Percentiles rank a stretch among this genome's conserved stretches.
Evolutionary conservation across 92 coral and sea anemone genomes (phyloP).

Genomic region (Muricea muricata): DNA sequence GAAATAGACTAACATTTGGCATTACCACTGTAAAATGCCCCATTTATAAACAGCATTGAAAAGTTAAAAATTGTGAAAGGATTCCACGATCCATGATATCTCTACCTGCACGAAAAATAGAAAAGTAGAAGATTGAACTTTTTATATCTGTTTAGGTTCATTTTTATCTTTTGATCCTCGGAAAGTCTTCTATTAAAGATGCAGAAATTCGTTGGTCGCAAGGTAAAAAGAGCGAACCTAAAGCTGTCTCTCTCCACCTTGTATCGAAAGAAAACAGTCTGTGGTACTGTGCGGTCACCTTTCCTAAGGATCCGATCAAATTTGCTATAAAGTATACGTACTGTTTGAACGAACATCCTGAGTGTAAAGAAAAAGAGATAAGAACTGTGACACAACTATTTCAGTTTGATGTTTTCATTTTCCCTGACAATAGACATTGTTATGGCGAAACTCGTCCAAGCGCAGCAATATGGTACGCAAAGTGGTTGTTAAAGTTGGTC

Average conservation of each 20-base stretch:
- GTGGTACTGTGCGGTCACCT: not conserved
- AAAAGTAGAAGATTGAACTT: no score
- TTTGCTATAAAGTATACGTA: not conserved
- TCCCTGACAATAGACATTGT: not conserved
- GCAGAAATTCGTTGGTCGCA: not conserved
- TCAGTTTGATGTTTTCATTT: slow-evolving; percentile 75
- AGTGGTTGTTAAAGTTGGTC: not conserved
- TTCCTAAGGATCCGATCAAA: not conserved
- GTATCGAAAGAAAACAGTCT: not conserved
- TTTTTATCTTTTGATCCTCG: not conserved
- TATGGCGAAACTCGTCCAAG: not conserved
- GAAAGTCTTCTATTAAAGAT: not conserved
- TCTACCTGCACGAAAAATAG: no score
- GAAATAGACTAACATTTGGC: no score
- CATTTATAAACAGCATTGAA: no score
- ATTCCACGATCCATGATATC: no score
- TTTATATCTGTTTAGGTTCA: not conserved
- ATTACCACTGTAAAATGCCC: no score
- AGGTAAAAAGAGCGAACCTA: no score
- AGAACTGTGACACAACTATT: not conserved
- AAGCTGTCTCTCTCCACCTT: not conserved
- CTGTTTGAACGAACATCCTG: not conserved
- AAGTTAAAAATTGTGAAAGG: no score
- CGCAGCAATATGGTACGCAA: not conserved
- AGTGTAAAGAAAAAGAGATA: not conserved